Evolutionary conservation across 2,888 invertebrate species (phyloP).

Genomic region (Aethes cnicana): DNA sequence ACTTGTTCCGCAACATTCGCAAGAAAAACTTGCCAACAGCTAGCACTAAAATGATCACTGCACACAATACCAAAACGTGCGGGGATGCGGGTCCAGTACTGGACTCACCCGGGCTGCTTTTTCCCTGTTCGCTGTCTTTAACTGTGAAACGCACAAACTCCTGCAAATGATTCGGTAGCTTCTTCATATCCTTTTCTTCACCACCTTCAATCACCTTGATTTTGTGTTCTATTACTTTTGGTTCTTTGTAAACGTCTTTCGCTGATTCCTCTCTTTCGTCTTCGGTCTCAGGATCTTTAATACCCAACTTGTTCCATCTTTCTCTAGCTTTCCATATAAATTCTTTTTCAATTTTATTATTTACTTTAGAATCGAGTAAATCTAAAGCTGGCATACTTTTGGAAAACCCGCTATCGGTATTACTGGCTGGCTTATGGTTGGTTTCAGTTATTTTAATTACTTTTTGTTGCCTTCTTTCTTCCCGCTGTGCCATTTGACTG

Average conservation of each 20-base stretch:
- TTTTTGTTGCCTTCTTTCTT: conserved; percentile 89
- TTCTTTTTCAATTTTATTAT: conserved; percentile 86
- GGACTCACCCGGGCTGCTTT: conserved; percentile 78
- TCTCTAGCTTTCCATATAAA: conserved; percentile 89
- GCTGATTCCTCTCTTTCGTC: conserved; percentile 73
- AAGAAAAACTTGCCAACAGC: conserved; percentile 69
- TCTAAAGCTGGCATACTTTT: conserved; percentile 68
- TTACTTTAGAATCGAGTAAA: conserved; percentile 63
- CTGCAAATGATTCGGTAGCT: conserved; percentile 89
- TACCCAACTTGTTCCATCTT: conserved; percentile 86
- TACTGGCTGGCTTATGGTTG: conserved; percentile 76
- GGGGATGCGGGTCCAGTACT: conserved; percentile 63
- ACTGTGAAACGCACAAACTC: conserved; percentile 88
- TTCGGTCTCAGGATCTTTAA: conserved; percentile 85
- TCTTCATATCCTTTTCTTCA: conserved; percentile 83
- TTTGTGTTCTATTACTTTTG: conserved; percentile 73
- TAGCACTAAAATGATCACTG: conserved; percentile 73
- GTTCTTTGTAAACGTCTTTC: conserved; percentile 63
- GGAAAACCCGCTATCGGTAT: conserved; percentile 48
- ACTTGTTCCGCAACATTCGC: conserved; percentile 62
- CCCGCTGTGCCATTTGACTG: conserved; percentile 88
- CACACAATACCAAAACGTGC: conserved; percentile 78
- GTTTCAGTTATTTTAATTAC: conserved; percentile 89
- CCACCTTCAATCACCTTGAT: conserved; percentile 86
- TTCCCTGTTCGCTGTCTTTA: conserved; percentile 78